Evolutionary conservation across 2,113 vertebrate genomes (phyloP).

Genomic region (Pelecanoides urinatrix): DNA sequence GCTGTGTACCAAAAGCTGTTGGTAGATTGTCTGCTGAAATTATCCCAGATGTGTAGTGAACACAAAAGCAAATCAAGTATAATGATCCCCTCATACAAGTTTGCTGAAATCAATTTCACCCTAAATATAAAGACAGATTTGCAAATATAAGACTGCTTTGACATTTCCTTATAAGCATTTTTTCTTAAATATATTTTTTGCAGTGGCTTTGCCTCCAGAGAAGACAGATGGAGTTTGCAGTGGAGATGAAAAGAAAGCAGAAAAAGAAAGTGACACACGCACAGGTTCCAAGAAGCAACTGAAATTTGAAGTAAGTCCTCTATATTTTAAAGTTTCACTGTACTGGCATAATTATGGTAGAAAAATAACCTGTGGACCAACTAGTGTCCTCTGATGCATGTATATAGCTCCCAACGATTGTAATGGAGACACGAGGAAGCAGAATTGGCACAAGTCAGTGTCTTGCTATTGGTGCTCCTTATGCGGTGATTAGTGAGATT

Average conservation of each 20-base stretch:
- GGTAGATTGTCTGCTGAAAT: constrained; percentile 40
- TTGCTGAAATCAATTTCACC: constrained; percentile 33
- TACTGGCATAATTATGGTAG: constrained; percentile 11
- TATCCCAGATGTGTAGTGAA: constrained; percentile 2
- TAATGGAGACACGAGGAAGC: background rate
- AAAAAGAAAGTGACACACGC: constrained; percentile 79
- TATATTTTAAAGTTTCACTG: background rate
- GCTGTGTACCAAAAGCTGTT: constrained; percentile 1
- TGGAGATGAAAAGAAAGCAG: constrained; percentile 87
- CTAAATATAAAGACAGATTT: constrained; percentile 40
- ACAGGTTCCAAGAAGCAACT: constrained; percentile 88
- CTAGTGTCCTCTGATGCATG: background rate
- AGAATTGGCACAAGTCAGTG: background rate
- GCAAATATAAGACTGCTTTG: constrained; percentile 46
- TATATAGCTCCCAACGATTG: background rate
- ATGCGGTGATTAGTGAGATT: background rate
- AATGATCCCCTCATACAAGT: constrained; percentile 40
- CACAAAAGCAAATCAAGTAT: constrained; percentile 61
- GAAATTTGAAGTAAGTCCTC: constrained; percentile 92
- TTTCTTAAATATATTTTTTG: constrained; percentile 19
- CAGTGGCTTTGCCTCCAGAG: constrained; percentile 96
- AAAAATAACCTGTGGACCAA: constrained; percentile 27
- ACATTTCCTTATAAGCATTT: constrained; percentile 20
- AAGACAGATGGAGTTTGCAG: constrained; percentile 86
- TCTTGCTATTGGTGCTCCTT: background rate